Base-by-base conservation (phyloP, 2,113 vertebrate genomes). In the Gymnobelideus leadbeateri region DNA sequence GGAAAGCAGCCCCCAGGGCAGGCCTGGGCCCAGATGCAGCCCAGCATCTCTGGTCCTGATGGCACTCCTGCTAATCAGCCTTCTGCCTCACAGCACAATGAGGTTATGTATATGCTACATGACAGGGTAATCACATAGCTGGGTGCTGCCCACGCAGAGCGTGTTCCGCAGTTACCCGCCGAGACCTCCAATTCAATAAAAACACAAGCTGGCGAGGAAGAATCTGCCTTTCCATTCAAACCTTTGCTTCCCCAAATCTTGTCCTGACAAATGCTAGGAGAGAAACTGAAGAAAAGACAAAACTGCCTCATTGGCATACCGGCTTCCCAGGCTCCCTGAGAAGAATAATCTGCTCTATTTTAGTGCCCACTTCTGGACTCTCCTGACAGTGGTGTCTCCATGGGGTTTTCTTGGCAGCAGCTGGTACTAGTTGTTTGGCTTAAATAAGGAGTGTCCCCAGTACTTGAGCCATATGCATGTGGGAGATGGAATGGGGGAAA, bases 261-360 rank as follows among this genome's bases (percentile, higher is more conserved):
- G 77, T 93, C 92, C 54, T 92, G 95, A 94, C 89, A 96, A 91
- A 51, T 89, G 50, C 8, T 43, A 94, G 90, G 51, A 77, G 46
- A 93, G 94, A 96, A 95, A 92, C 96, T 90, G 52, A 89, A 92
- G 97, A 94, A 94, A 84, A 92, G 97, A 95, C 95, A 97, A 95
- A 97, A 91, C 52, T 21, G 46, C 21, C 61, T 93, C 91, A 90
- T 0, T 26, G 50, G 57, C 90, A 97, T 89, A 47, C 91, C 94
- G 47, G 92, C 95, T 77, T 95, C 92, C 77, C 89, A 92, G 92
- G 92, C 94, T 94, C 95, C 61, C 19, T 50, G 51, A 92, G 90
- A 92, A 94, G 96, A 95, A 94, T 90, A 97, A 89, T 61, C 77
- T 95, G 55, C 77, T 84, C 89, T 95, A 93, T 93, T 96, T 96